Evolutionary conservation across 2,888 invertebrate genomes (phyloP).

Genomic region (Sinotaia quadrata): DNA sequence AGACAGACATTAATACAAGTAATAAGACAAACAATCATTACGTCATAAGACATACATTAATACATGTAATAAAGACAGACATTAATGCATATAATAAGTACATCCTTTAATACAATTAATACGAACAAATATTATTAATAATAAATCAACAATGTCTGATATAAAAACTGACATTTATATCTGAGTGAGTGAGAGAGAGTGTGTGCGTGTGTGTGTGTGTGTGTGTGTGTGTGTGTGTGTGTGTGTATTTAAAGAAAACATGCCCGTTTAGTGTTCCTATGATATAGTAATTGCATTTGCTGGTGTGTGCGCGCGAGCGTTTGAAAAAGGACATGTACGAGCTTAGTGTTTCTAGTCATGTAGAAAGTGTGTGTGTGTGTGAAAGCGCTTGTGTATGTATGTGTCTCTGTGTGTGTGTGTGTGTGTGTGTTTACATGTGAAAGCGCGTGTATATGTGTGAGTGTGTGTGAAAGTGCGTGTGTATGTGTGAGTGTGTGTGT

Average conservation of each 20-base stretch:
- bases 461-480: background rate
- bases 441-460: background rate
- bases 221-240: background rate
- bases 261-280: no score
- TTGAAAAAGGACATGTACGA: background rate
- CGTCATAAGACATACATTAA: no score
- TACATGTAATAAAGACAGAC: no score
- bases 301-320: background rate
- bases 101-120: no score
- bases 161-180: no score
- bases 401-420: background rate
- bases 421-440: background rate
- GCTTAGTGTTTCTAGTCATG: background rate
- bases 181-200: no score
- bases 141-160: no score
- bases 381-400: background rate
- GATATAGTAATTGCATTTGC: no score
- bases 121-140: no score
- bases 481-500: slow-evolving; percentile 5
- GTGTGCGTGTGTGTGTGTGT: background rate
- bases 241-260: background rate
- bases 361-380: slow-evolving; percentile 1
- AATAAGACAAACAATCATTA: no score
- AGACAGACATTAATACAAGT: no score
- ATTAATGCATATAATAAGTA: no score